A percentile compares a stretch with the other conserved stretches of the same genome.
Evolutionary conservation across 2,888 invertebrate genomes (phyloP).

Genomic region (Caenorhabditis wallacei): DNA sequence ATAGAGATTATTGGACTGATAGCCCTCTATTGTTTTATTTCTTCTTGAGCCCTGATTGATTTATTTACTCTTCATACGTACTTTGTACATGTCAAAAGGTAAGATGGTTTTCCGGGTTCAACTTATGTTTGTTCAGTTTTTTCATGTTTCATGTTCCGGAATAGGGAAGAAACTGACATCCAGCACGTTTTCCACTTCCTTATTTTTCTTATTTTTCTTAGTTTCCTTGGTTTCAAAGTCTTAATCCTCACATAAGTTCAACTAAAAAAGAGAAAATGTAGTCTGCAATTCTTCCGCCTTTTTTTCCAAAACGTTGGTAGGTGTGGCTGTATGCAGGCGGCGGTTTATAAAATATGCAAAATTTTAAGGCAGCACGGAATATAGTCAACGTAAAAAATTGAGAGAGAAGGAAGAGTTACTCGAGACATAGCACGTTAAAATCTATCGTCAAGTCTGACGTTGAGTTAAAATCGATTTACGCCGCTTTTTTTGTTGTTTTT

Average conservation of each 20-base stretch:
- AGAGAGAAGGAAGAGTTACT: slow-evolving; percentile 16
- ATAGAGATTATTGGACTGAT: not conserved
- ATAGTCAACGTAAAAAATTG: slow-evolving; percentile 32
- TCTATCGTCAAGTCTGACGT: slow-evolving; percentile 37
- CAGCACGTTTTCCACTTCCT: slow-evolving; percentile 39
- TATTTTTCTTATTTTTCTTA: slow-evolving; percentile 9
- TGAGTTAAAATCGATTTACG: slow-evolving; percentile 52
- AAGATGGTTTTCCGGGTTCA: slow-evolving; percentile 46
- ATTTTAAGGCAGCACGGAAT: slow-evolving; percentile 26
- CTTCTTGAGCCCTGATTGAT: slow-evolving; percentile 4
- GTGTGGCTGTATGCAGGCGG: slow-evolving; percentile 16
- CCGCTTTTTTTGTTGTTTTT: slow-evolving; percentile 43
- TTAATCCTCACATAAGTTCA: not conserved
- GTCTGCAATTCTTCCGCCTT: not conserved
- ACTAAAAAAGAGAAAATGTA: slow-evolving; percentile 4
- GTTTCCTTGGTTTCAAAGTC: no score
- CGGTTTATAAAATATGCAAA: slow-evolving; percentile 62
- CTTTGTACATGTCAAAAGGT: slow-evolving; percentile 50
- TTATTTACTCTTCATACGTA: slow-evolving; percentile 39
- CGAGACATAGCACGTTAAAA: slow-evolving; percentile 41
- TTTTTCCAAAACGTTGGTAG: slow-evolving; percentile 3
- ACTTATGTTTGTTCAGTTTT: slow-evolving; percentile 4
- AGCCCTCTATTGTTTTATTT: slow-evolving; percentile 20
- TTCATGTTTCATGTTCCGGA: slow-evolving; percentile 14
- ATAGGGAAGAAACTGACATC: no score